Evolutionary conservation across 2,888 invertebrate genomes (phyloP).

Genomic region (Dyspetes luteomarginatus): DNA sequence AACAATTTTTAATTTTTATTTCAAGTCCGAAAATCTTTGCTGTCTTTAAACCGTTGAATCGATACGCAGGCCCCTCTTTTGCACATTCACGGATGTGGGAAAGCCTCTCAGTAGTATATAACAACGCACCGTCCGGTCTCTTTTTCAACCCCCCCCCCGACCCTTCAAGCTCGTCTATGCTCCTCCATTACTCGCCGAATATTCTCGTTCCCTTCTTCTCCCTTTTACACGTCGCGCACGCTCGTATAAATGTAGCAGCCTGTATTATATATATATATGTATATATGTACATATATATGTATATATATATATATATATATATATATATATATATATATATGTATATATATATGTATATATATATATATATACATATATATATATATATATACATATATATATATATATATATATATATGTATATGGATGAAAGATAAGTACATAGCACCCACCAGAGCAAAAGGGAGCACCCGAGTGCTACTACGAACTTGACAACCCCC

Average conservation of each 20-base stretch:
- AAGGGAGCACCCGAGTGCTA: slow-evolving; percentile 36
- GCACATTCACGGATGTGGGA: slow-evolving; percentile 15
- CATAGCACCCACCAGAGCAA: slow-evolving; percentile 22
- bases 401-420: too few relatives aligned
- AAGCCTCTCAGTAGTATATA: background rate
- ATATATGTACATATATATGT: too few relatives aligned
- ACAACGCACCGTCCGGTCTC: slow-evolving; percentile 52
- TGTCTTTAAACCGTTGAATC: slow-evolving; percentile 63
- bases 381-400: too few relatives aligned
- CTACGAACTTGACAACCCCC: slow-evolving; percentile 62
- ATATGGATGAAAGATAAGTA: slow-evolving; percentile 1
- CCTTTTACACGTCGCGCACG: slow-evolving; percentile 45
- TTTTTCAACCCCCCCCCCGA: slow-evolving; percentile 13
- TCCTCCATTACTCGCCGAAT: slow-evolving; percentile 12
- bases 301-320: too few relatives aligned
- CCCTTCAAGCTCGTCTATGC: background rate
- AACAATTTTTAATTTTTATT: too few relatives aligned
- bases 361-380: too few relatives aligned
- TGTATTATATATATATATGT: too few relatives aligned
- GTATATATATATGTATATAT: too few relatives aligned
- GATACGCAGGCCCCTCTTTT: slow-evolving; percentile 61
- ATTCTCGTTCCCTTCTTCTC: slow-evolving; percentile 31
- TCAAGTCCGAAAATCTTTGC: too few relatives aligned
- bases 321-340: too few relatives aligned
- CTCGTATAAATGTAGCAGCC: slow-evolving; percentile 53